A percentile compares a stretch with the other conserved stretches of the same genome.
Conservation (phyloP, 1,140 invertebrate species). For the Zeugodacus cucurbitae region DNA sequence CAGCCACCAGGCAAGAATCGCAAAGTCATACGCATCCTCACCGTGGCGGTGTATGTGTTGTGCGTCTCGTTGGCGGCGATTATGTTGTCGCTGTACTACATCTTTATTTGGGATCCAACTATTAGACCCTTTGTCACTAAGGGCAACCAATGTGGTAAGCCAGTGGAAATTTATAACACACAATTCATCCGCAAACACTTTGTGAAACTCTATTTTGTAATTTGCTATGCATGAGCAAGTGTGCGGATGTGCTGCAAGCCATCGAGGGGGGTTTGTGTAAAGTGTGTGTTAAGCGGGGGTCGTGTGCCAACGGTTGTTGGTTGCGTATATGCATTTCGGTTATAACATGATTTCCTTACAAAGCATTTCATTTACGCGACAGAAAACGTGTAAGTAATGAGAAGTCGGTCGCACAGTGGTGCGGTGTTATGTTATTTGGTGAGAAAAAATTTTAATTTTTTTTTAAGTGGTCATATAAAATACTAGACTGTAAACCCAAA, state of each 20-base stretch:
- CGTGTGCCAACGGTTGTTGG: background rate
- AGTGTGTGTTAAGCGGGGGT: background rate
- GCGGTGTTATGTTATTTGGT: background rate
- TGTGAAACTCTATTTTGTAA: constrained; percentile 23
- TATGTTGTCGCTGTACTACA: constrained; percentile 94
- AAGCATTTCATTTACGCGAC: constrained; percentile 23
- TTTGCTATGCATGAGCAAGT: background rate
- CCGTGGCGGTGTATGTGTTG: constrained; percentile 94
- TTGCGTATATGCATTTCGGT: constrained; percentile 19
- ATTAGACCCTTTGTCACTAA: constrained; percentile 63
- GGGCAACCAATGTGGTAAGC: constrained; percentile 64
- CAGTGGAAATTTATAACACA: constrained; percentile 23
- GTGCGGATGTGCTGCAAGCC: background rate
- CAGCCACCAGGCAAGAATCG: constrained; percentile 75
- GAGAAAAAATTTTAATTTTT: background rate
- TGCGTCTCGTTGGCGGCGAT: constrained; percentile 95
- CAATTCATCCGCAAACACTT: constrained; percentile 23
- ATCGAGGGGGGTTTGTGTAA: no score
- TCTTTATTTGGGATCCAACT: constrained; percentile 92
- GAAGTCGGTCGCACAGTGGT: constrained; percentile 17
- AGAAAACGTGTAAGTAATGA: constrained; percentile 5
- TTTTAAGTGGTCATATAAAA: background rate
- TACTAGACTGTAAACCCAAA: background rate
- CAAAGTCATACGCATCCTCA: constrained; percentile 90
- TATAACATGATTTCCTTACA: constrained; percentile 4